phyloP scores from a whole-genome alignment of 2,888 invertebrate species.

The Ochropleura leucogaster region DNA sequence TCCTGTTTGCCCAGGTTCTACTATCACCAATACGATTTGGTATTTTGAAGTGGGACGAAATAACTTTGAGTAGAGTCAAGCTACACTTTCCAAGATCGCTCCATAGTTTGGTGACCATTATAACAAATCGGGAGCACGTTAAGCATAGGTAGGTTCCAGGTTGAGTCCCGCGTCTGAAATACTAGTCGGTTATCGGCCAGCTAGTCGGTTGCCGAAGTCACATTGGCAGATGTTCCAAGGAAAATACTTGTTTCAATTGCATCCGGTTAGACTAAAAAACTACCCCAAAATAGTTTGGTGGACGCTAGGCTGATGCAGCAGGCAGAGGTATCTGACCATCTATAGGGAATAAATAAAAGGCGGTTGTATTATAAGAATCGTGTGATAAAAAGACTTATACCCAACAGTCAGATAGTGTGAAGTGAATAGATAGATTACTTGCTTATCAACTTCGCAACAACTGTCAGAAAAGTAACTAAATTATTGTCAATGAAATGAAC shows the following conservation, averaged over 20 bases:
- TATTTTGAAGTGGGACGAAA: background rate
- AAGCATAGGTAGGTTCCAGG: too few relatives aligned
- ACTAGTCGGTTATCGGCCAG: too few relatives aligned
- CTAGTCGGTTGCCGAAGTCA: background rate
- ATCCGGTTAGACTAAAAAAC: background rate
- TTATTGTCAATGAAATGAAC: constrained; percentile 11
- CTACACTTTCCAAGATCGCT: background rate
- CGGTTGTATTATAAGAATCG: constrained; percentile 4
- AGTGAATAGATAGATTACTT: constrained; percentile 15
- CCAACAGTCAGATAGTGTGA: constrained; percentile 13
- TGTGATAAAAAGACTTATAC: constrained; percentile 23
- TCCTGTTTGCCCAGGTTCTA: constrained; percentile 14
- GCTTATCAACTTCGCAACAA: constrained; percentile 33
- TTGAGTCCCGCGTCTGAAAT: too few relatives aligned
- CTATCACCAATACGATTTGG: constrained; percentile 26
- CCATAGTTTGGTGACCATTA: background rate
- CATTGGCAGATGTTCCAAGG: background rate
- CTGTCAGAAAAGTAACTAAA: constrained; percentile 13
- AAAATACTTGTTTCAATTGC: background rate
- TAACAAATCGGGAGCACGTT: background rate
- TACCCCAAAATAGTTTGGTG: background rate
- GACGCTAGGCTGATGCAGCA: background rate
- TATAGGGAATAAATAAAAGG: background rate
- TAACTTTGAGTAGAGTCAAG: background rate
- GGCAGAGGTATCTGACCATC: background rate